These are phyloP conservation scores for Ceyx erithaca DNA, from an alignment of 2,797 vertebrate genomes.

Conservation along the genomic window DNA sequence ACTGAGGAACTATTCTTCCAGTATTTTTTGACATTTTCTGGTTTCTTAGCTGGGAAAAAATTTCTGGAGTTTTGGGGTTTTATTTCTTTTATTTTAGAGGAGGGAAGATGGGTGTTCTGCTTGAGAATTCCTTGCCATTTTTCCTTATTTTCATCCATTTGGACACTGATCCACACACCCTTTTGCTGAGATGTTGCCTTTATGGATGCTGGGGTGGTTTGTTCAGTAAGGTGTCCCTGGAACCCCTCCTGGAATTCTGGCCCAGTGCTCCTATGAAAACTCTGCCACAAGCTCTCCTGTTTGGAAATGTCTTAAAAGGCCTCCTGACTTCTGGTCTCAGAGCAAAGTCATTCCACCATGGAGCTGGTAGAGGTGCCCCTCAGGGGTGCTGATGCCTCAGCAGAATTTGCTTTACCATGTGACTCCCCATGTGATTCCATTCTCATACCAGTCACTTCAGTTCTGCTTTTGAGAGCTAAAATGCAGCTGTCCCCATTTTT, in stretches of 20 bases:
- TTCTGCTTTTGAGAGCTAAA: background rate
- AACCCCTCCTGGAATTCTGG: background rate
- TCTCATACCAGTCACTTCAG: background rate
- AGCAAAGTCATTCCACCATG: background rate
- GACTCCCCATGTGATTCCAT: background rate
- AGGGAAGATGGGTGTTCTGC: fast-evolving
- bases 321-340: background rate
- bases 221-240: background rate
- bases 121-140: background rate
- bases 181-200: background rate
- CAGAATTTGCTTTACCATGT: background rate
- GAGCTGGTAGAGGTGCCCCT: background rate
- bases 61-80: background rate
- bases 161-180: fast-evolving
- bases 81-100: background rate
- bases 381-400: background rate
- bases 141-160: background rate
- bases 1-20: background rate
- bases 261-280: background rate
- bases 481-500: conserved; percentile 19
- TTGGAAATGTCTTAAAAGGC: background rate
- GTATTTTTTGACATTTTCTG: background rate
- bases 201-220: background rate
- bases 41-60: background rate
- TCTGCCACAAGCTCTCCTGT: fast-evolving